A percentile compares a stretch with the other conserved stretches of the same genome.
These are phyloP conservation scores for Mesembrinibis cayennensis DNA, from an alignment of 2,113 vertebrate genomes.

Conservation along the genomic window DNA sequence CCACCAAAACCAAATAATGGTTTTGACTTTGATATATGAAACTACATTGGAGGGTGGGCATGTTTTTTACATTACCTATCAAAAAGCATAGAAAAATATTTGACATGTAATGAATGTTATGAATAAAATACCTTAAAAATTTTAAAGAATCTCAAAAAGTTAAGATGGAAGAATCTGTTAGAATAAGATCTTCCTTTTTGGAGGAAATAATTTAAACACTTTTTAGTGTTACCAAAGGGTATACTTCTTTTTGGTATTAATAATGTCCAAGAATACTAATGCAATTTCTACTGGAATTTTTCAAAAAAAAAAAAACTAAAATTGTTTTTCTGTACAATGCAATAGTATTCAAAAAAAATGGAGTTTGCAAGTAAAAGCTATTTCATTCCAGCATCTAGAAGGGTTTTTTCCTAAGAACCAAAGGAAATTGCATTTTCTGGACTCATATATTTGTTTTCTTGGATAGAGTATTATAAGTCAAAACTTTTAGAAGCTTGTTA, in stretches of 20 bases:
- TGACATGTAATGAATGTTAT: neutral
- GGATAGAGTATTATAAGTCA: neutral
- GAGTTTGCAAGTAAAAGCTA: neutral
- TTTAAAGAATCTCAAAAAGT: neutral
- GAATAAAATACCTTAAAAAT: neutral
- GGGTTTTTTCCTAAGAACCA: neutral
- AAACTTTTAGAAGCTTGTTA: neutral
- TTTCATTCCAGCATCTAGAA: neutral
- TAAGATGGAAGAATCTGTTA: neutral
- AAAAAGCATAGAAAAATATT: neutral
- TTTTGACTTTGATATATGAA: neutral
- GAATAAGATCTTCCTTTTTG: neutral
- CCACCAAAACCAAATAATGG: neutral
- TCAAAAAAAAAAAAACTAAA: neutral
- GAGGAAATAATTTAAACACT: neutral
- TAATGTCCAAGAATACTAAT: neutral
- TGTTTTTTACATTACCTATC: neutral
- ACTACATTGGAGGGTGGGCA: neutral
- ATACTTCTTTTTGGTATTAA: neutral
- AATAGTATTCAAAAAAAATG: neutral
- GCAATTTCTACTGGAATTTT: neutral
- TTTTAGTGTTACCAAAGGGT: neutral
- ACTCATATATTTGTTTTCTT: neutral
- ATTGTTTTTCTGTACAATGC: neutral
- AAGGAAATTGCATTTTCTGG: neutral